Evolutionary conservation across 2,113 vertebrate species (phyloP), one percentile per base, ranked within the genome.

Genomic region (Speoplatyrhinus poulsoni): DNA sequence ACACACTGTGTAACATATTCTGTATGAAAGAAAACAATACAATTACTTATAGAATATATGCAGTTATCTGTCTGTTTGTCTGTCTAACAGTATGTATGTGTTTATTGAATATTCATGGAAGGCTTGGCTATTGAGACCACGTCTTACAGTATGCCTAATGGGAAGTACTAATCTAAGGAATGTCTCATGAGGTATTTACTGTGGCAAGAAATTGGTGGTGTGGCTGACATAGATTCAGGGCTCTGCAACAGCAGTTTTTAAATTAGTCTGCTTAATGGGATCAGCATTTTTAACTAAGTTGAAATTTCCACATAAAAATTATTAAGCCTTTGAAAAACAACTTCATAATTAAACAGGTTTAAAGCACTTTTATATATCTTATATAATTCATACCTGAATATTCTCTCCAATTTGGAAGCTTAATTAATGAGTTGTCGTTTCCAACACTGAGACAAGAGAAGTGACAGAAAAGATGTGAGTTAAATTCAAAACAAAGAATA

Each of bases 1-100:
- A 91, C 89, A 83, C 95, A 97, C 55, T 86, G 81, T 76, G 89
- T 84, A 69, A 95, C 72, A 75, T 93, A 95, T 68, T 87, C 95
- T 96, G 72, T 65, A 77, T 65, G 54, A 41, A 54, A 57, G 17
- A 17, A 19, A 17, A 6, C 69, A 58, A 53, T 26, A 19, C 15
- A 68, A 32, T 33, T 8, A 41, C 4, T 47, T 19, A 48, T 46
- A 1, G n/a, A 55, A 17, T 36, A 3, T 62, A 57, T 57, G 16
- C 9, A 26, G 8, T 9, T 57, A 26, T 17, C 36, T 17, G 4
- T 62, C 36, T 16, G 8, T 57, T 57, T 32, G 17, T 26, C 55
- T 57, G 8, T 57, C 55, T 57, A 32, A 4, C 17, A 12, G 53
- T 55, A 15, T 55, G 17, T 55, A 8, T 26, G n/a, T 58, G 56